Percentiles rank a stretch among this genome's conserved stretches.
Evolutionary conservation across 2,113 vertebrate species (phyloP).

Genomic region (Sinocyclocheilus maitianheensis): DNA sequence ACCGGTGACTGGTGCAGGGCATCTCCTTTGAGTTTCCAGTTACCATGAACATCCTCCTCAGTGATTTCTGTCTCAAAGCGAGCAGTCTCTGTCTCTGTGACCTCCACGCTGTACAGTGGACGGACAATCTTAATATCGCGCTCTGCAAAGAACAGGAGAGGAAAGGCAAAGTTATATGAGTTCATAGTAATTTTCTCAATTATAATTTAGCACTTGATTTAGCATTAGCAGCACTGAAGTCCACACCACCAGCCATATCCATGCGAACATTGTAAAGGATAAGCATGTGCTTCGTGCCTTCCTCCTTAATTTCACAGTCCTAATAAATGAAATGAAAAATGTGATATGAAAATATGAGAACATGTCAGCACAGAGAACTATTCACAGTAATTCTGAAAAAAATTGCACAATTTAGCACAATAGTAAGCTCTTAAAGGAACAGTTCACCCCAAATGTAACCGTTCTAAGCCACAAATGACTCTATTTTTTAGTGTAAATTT

Average conservation of each 20-base stretch:
- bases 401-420: neutral
- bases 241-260: conserved; percentile 89
- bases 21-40: conserved; percentile 95
- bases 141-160: conserved; percentile 72
- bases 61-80: conserved; percentile 96
- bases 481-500: neutral
- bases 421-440: neutral
- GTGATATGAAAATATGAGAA: neutral
- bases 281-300: conserved; percentile 86
- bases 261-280: conserved; percentile 87
- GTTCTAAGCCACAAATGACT: neutral
- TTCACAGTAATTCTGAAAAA: neutral
- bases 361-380: neutral
- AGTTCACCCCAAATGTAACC: neutral
- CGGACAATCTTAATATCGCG: conserved; percentile 93
- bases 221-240: conserved; percentile 94
- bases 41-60: conserved; percentile 88
- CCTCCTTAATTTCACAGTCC: conserved; percentile 94
- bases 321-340: conserved; percentile 54
- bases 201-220: conserved; percentile 80
- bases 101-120: conserved; percentile 92
- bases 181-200: neutral
- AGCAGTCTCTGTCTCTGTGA: conserved; percentile 93
- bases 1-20: conserved; percentile 85
- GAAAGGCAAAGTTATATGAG: neutral